phyloP scores from a whole-genome alignment of 1,140 invertebrate species.

The Drosophila kepulauana region DNA sequence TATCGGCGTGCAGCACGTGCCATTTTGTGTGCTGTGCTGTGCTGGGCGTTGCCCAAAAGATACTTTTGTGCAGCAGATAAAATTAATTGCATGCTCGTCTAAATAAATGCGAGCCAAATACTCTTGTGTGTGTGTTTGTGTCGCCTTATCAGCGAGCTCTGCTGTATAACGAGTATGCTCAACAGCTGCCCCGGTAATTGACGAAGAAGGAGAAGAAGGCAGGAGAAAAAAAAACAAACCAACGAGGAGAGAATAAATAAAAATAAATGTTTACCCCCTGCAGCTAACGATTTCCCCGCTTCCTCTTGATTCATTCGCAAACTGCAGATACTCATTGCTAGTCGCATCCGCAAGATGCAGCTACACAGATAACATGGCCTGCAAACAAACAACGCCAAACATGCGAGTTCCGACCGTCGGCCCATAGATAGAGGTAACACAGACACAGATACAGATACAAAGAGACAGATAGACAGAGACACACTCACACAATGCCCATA shows the following conservation, averaged over 20 bases:
- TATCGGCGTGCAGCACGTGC: constrained; percentile 54
- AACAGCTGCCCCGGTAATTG: constrained; percentile 44
- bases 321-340: constrained; percentile 58
- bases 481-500: constrained; percentile 18
- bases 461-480: constrained; percentile 14
- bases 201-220: neutral
- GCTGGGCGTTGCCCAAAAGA: constrained; percentile 40
- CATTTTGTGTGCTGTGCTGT: constrained; percentile 43
- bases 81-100: constrained; percentile 67
- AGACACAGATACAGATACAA: constrained; percentile 38
- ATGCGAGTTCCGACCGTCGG: constrained; percentile 55
- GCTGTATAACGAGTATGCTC: constrained; percentile 16
- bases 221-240: constrained; percentile 6
- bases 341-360: constrained; percentile 72
- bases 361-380: constrained; percentile 60
- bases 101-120: constrained; percentile 9
- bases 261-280: constrained; percentile 28
- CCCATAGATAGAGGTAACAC: constrained; percentile 69
- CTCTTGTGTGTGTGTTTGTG: neutral
- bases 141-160: constrained; percentile 19
- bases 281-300: constrained; percentile 38
- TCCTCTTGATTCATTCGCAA: constrained; percentile 14
- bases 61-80: constrained; percentile 65
- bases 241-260: neutral
- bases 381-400: constrained; percentile 70